Evolutionary conservation across 35 echinoderm and acorn worm species (phyloP).

Genomic region (Nesometra sesokonis): DNA sequence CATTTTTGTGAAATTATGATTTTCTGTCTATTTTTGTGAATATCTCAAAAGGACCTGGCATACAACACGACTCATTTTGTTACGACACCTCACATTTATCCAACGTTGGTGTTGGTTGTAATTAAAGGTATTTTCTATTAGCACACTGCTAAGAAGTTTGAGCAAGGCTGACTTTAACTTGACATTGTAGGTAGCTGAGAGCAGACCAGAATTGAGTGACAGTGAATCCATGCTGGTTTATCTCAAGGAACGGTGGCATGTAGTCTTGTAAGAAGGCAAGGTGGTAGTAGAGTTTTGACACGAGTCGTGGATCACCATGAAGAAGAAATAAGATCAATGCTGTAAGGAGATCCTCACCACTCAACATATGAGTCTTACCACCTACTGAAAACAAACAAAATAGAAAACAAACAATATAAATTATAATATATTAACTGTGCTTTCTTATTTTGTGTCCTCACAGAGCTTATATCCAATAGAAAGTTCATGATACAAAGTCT

Average conservation of each 20-base stretch:
- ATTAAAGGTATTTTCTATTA: no score
- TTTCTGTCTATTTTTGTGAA: no score
- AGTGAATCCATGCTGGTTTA: constrained; percentile 51
- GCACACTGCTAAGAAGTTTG: not conserved
- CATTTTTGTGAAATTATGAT: no score
- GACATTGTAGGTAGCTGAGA: constrained; percentile 34
- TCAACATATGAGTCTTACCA: constrained; percentile 61
- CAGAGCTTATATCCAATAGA: no score
- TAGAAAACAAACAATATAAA: not conserved
- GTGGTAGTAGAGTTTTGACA: constrained; percentile 49
- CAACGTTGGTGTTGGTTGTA: no score
- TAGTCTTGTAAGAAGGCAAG: constrained; percentile 53
- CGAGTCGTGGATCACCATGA: constrained; percentile 41
- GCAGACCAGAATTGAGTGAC: constrained; percentile 55
- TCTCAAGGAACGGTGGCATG: constrained; percentile 64
- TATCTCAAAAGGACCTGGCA: no score
- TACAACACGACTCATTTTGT: no score
- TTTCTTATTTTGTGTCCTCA: no score
- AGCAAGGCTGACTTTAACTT: not conserved
- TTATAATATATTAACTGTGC: no score
- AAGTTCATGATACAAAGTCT: no score
- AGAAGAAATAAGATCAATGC: constrained; percentile 58
- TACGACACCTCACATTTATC: no score
- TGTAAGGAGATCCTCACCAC: constrained; percentile 65
- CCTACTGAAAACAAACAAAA: constrained; percentile 21